A percentile compares a stretch with the other conserved stretches of the same genome.
Evolutionary conservation across 1,140 invertebrate species (phyloP).

Genomic region (Drosophila takahashii): DNA sequence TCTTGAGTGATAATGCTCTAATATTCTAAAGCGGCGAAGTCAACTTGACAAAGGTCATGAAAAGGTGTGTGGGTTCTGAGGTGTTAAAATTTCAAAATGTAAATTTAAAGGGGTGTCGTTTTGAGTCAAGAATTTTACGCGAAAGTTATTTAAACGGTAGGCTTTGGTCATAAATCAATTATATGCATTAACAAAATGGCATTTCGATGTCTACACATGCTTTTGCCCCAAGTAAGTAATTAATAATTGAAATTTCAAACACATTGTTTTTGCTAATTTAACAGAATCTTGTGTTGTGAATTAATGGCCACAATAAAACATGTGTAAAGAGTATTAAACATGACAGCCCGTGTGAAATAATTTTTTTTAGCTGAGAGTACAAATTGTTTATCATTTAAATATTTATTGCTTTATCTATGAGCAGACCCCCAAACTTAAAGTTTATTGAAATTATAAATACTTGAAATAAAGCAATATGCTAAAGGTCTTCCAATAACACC

Average conservation of each 20-base stretch:
- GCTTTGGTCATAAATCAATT: conserved; percentile 5
- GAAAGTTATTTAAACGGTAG: neutral
- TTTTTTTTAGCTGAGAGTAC: neutral
- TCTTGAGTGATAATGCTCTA: conserved; percentile 39
- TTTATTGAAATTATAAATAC: too few species aligned
- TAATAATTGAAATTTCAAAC: neutral
- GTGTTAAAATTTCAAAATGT: conserved; percentile 1
- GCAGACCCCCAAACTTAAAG: too few species aligned
- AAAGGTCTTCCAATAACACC: neutral
- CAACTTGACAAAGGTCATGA: conserved; percentile 44
- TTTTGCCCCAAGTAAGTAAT: neutral
- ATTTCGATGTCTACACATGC: neutral
- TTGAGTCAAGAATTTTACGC: conserved; percentile 1
- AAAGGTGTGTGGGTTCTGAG: neutral
- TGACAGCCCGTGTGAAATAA: neutral
- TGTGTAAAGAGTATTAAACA: neutral
- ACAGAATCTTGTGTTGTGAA: neutral
- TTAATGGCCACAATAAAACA: conserved; percentile 6
- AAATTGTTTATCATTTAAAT: neutral
- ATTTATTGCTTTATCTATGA: neutral
- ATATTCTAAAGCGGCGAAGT: conserved; percentile 13
- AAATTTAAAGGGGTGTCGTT: neutral
- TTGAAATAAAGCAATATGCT: too few species aligned
- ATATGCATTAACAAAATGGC: too few species aligned
- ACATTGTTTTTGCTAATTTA: neutral